Evolutionary conservation across 2,113 vertebrate species (phyloP), one percentile per base, ranked within the genome.

Genomic region (Chinchilla lanigera): DNA sequence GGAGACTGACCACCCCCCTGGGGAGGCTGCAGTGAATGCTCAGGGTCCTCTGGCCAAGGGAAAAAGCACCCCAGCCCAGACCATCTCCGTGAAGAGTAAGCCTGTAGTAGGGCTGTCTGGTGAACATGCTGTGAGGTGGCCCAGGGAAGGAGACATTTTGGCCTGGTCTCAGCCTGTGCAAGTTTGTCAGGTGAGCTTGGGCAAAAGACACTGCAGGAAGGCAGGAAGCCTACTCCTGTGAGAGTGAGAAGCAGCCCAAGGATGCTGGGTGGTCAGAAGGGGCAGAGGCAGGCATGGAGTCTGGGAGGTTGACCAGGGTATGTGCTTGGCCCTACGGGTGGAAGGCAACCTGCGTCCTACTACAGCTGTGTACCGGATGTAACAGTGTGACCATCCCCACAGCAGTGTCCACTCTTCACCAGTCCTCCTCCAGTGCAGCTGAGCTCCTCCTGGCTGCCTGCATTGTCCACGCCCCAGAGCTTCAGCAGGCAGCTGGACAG

Each of bases 401-500:
- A 33, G 24, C 2, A 5, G 30, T 24, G 17, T 11, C 22, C 24
- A 47, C 0, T 7, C 22, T 24, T 24, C 0, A 12, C 22, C 60
- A 88, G 9, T 47, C 20, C 38, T 90, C 41, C 8, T 7, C 35
- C 38, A 65, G n/a, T 3, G 17, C 56, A 19, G 0, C 44, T 26
- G 26, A 89, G n/a, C 20, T 61, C 77, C 26, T 13, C 30, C 35
- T 30, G 47, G 22, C 56, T 38, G 7, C 2, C 11, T 7, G 54
- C 50, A 9, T 44, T 81, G 8, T 41, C 6, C 26, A 41, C 56
- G 9, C 5, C 28, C 52, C 63, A 24, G 61, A 28, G 41, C 58
- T 10, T 71, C 35, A 75, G 33, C 2, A 69, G n/a, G 0, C 7
- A 8, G 5, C 2, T 5, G 33, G 41, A 19, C 24, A 60, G 44